Base-by-base conservation (phyloP, 2,888 invertebrate genomes). In the Ashinkailepas kermadecensis region DNA sequence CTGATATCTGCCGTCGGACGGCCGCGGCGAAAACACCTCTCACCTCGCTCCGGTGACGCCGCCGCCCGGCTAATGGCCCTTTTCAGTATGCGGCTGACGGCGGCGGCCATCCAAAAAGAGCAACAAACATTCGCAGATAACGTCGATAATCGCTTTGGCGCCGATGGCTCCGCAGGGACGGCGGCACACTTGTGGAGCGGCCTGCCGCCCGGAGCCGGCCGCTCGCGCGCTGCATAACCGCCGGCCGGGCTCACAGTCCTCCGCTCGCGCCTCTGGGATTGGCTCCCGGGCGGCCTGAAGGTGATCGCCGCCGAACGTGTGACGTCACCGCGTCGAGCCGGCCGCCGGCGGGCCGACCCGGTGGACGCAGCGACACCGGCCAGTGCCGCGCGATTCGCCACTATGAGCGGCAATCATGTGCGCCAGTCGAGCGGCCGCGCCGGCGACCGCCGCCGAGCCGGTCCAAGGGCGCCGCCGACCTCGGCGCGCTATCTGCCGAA, bases 41-140 rank as follows among this genome's bases (percentile, higher is more conserved):
- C 2, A 23, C 67, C 67, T 11, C 23, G 23, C 11, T 25, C 39
- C 39, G 39, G 39, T 67, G 67, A 12, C 67, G 23, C 23, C 23
- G 21, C 25, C 67, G 25, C 10, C 2, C 23, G 10, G 67, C 67
- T 67, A 67, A 67, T 67, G 67, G 67, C 67, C n/a, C 67, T 23
- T 25, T 67, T 67, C 67, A 67, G 67, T 67, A 67, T 67, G 67
- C 67, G 67, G 67, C 23, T 12, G 67, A 25, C 23, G 25, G 25
- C 25, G 23, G 23, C 13, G 67, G 67, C 67, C 25, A 67, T 67
- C n/a, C 13, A 25, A 67, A 67, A 67, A 67, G 67, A 67, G 67
- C 67, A 67, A 67, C 67, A 67, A 67, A 67, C 67, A 67, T 67
- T 67, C 25, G 23, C 23, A 67, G 67, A 67, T 67, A 25, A 67